Conservation (phyloP, 2,113 vertebrate species). For the Hemiscyllium ocellatum region DNA sequence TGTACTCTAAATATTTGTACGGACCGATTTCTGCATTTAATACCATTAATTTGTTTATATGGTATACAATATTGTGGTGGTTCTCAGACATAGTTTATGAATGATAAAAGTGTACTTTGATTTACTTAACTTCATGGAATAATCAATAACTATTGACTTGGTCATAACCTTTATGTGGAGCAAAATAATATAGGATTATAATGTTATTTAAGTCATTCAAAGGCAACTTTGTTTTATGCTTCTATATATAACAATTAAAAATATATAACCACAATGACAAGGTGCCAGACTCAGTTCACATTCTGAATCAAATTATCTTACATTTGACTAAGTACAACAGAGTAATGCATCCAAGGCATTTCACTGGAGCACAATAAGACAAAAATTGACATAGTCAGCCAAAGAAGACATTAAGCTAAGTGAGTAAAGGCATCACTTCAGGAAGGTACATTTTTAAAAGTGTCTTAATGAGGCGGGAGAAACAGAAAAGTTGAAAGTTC, state of each 20-base stretch:
- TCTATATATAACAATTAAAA: background rate
- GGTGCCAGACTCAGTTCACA: background rate
- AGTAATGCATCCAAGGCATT: background rate
- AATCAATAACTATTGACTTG: background rate
- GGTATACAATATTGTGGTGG: background rate
- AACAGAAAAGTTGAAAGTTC: background rate
- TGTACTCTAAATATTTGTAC: background rate
- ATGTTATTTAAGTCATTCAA: background rate
- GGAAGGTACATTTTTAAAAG: background rate
- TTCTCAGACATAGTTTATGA: background rate
- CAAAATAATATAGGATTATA: background rate
- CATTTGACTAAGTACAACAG: background rate
- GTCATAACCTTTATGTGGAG: background rate
- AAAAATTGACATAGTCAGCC: background rate
- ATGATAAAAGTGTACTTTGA: background rate
- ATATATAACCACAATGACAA: background rate
- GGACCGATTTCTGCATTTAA: background rate
- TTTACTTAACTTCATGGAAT: background rate
- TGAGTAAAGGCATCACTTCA: background rate
- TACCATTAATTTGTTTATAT: background rate
- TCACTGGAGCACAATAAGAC: background rate
- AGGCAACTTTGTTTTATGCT: slow-evolving; percentile 3
- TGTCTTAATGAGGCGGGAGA: background rate
- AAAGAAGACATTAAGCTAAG: background rate
- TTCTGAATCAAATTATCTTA: background rate